Conservation (phyloP, 2,888 invertebrate genomes). For the Trissolcus japonicus region DNA sequence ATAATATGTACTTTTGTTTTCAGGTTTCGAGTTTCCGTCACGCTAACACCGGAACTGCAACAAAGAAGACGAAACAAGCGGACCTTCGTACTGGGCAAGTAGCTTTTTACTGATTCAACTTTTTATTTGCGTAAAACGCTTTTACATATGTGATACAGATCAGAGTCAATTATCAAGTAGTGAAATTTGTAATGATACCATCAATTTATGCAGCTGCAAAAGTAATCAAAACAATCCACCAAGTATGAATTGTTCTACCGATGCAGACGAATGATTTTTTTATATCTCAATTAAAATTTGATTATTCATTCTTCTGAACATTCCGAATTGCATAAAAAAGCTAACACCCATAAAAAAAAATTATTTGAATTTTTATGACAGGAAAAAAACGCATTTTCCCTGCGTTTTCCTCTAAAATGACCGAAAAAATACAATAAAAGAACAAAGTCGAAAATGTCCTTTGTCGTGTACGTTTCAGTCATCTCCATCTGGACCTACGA, state of each 20-base stretch:
- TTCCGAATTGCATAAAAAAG: too few relatives aligned
- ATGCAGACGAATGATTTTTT: too few relatives aligned
- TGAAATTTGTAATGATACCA: conserved; percentile 29
- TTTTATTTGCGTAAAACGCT: conserved; percentile 33
- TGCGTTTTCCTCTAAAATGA: not conserved
- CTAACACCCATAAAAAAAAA: too few relatives aligned
- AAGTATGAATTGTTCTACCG: not conserved
- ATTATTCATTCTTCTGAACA: too few relatives aligned
- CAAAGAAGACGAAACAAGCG: conserved; percentile 34
- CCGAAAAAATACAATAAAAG: conserved; percentile 11
- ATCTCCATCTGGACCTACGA: conserved; percentile 7
- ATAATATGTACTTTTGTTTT: conserved; percentile 45
- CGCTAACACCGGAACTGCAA: conserved; percentile 48
- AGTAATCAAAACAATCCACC: not conserved
- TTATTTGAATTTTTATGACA: too few relatives aligned
- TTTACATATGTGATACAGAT: conserved; percentile 29
- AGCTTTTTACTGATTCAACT: conserved; percentile 41
- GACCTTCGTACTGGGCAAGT: conserved; percentile 26
- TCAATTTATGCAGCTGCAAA: conserved; percentile 49
- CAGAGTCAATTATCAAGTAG: conserved; percentile 18
- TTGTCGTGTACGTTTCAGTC: conserved; percentile 25
- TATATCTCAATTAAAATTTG: too few relatives aligned
- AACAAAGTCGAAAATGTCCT: conserved; percentile 26
- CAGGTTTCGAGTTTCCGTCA: conserved; percentile 47
- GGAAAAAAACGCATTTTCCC: too few relatives aligned